Evolutionary conservation across 2,888 invertebrate species (phyloP), one percentile per base, ranked within the genome.

Genomic region (Alloplasta piceator): DNA sequence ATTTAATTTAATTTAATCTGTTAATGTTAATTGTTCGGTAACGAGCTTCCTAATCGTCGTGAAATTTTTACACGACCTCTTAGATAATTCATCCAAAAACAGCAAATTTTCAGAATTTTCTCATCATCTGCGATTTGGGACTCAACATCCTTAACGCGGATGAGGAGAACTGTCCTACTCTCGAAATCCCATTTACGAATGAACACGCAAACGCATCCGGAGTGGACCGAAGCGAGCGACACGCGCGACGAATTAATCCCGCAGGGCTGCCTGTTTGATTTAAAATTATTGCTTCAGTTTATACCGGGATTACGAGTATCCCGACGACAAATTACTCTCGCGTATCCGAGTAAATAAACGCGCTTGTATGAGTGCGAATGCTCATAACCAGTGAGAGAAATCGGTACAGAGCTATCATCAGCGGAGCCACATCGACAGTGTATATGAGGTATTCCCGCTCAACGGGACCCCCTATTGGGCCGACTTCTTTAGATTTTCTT

Each of bases 211-310:
- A 52, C 52, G 52, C 14, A 26, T 26, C 26, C 26, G 26, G 83
- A 83, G 82, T 70, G 75, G 82, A 73, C 84, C 84, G 26, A 26
- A 66, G 75, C 78, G 77, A 55, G 77, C 68, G 77, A 82, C 83
- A 84, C 82, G 85, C 78, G 81, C 85, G 85, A 89, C 87, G 86
- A 87, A 89, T 89, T 86, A 89, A 87, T 87, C 86, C 81, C 84
- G 82, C 74, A 82, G 83, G 84, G 80, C 81, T 75, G 71, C 86
- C 84, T 86, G 85, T 89, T 89, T 89, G 89, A 88, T 89, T 89
- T 84, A 87, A 89, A 89, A 89, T 89, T 89, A 89, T 88, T 86
- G 87, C 87, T 82, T 81, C 84, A 86, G 87, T 88, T 88, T 87
- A 85, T 87, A 86, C 72, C 79, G 82, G 87, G 86, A 88, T 89